Conservation (phyloP, 2,797 vertebrate genomes). For the Peromyscus nudipes region DNA sequence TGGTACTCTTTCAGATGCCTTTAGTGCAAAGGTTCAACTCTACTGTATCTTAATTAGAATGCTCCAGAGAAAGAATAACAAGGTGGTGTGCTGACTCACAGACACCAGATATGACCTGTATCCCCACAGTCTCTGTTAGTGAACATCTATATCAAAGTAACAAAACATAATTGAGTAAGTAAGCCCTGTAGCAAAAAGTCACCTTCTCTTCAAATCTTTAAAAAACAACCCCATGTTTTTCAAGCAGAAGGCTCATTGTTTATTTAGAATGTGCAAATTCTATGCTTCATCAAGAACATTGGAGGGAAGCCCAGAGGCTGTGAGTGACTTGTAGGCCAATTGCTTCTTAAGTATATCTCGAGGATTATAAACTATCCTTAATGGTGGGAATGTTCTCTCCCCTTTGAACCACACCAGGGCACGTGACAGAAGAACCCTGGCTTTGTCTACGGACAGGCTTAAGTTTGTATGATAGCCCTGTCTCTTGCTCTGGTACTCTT, state of each 20-base stretch:
- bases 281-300: neutral
- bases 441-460: neutral
- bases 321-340: neutral
- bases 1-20: neutral
- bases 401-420: neutral
- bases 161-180: neutral
- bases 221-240: neutral
- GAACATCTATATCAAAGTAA: neutral
- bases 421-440: neutral
- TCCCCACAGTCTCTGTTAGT: neutral
- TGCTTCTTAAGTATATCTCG: neutral
- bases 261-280: neutral
- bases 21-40: slow-evolving; percentile 1
- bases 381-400: neutral
- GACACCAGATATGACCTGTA: neutral
- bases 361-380: neutral
- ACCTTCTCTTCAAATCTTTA: neutral
- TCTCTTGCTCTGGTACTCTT: neutral
- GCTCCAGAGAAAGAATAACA: neutral
- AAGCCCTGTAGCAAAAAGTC: neutral
- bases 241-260: neutral
- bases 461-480: neutral
- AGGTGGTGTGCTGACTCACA: neutral
- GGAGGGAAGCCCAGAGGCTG: neutral
- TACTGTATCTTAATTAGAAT: neutral